A percentile compares a stretch with the other conserved stretches of the same genome.
Conservation (phyloP, 2,113 vertebrate species). For the Girardinichthys multiradiatus region DNA sequence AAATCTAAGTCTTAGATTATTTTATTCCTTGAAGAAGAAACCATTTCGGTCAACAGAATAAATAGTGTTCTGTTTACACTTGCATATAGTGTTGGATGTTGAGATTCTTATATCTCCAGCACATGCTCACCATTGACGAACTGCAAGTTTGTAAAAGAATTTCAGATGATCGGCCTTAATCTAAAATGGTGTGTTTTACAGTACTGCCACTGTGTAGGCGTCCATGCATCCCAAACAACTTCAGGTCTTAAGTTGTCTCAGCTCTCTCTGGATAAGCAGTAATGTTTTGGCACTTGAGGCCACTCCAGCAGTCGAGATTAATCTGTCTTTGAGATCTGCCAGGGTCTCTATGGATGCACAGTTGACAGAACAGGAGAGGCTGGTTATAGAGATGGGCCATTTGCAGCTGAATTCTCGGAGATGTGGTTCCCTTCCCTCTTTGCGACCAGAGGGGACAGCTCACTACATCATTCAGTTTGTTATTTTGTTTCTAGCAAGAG, state of each 20-base stretch:
- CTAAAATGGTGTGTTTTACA: slow-evolving; percentile 21
- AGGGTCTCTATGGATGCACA: slow-evolving; percentile 55
- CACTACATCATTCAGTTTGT: slow-evolving; percentile 72
- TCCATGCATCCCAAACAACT: slow-evolving; percentile 43
- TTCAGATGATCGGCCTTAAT: slow-evolving; percentile 45
- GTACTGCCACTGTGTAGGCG: slow-evolving; percentile 4
- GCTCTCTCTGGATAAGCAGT: slow-evolving; percentile 53
- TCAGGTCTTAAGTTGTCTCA: slow-evolving; percentile 42
- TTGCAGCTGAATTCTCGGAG: slow-evolving; percentile 65
- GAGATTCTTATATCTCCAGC: neutral
- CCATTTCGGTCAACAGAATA: neutral
- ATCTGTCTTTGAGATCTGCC: slow-evolving; percentile 68
- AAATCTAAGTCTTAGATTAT: neutral
- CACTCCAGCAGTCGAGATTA: slow-evolving; percentile 70
- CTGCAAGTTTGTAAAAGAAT: slow-evolving; percentile 34
- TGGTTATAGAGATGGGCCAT: slow-evolving; percentile 56
- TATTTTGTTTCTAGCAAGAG: slow-evolving; percentile 66
- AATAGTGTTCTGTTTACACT: no score
- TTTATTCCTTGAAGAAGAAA: neutral
- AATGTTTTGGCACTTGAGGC: slow-evolving; percentile 65
- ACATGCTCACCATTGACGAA: no score
- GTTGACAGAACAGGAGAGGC: slow-evolving; percentile 36
- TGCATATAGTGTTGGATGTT: slow-evolving; percentile 7
- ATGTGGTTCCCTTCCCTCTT: slow-evolving; percentile 50
- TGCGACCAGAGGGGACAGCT: slow-evolving; percentile 69